Evolutionary conservation across 2,797 vertebrate genomes (phyloP).

Genomic region (Pseudocheirus occidentalis): DNA sequence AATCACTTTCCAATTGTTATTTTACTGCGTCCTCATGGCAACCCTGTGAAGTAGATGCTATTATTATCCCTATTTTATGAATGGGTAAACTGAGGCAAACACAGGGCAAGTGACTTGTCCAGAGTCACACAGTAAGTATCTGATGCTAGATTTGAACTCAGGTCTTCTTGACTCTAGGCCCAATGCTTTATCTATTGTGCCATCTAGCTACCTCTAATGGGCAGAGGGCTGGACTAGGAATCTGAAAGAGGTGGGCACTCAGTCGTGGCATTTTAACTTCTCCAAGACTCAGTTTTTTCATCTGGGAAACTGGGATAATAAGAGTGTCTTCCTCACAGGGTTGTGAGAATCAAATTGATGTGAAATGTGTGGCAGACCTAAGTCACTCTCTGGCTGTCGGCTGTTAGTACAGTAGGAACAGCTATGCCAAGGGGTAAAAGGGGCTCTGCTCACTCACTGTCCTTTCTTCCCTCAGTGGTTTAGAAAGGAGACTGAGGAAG

Average conservation of each 20-base stretch:
- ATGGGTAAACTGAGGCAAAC: not conserved
- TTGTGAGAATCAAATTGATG: not conserved
- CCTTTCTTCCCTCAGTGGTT: not conserved
- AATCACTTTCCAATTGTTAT: no score
- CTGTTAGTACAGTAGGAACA: not conserved
- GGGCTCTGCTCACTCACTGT: not conserved
- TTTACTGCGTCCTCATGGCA: not conserved
- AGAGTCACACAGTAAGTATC: not conserved
- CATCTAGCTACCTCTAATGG: not conserved
- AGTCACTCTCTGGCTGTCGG: not conserved
- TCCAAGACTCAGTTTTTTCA: not conserved
- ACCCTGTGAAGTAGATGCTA: not conserved
- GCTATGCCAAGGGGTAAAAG: not conserved
- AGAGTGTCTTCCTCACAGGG: not conserved
- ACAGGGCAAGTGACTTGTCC: not conserved
- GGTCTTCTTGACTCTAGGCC: not conserved
- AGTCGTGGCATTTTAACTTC: not conserved
- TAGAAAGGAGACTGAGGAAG: not conserved
- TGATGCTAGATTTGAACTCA: not conserved
- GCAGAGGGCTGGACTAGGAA: not conserved
- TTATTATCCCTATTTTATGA: not conserved
- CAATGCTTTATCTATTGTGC: not conserved
- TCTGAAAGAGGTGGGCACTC: not conserved
- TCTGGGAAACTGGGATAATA: not conserved
- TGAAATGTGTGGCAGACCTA: not conserved